These are phyloP conservation scores for Noctua janthe DNA, from an alignment of 2,888 invertebrate genomes.

Conservation along the genomic window DNA sequence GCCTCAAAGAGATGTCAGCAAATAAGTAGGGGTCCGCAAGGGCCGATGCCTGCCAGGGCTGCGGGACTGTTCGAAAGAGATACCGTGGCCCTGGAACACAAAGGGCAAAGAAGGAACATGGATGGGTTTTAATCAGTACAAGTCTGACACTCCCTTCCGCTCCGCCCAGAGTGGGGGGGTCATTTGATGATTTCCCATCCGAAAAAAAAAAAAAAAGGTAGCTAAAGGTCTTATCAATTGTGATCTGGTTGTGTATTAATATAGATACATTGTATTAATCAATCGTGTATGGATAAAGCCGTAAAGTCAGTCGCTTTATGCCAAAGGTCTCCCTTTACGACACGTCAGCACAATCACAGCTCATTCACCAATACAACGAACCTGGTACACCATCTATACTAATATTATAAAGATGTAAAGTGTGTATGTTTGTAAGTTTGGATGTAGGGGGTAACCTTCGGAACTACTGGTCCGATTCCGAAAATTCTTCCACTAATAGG, in stretches of 20 bases:
- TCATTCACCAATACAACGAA: conserved; percentile 25
- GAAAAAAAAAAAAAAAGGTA: no score
- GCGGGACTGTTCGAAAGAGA: no score
- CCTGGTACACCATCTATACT: conserved; percentile 13
- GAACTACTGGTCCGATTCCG: neutral
- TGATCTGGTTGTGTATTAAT: neutral
- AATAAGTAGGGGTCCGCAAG: no score
- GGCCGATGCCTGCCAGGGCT: no score
- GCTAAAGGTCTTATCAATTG: no score
- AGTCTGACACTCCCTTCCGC: no score
- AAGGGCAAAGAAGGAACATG: no score
- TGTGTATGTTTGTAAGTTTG: neutral
- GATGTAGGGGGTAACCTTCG: neutral
- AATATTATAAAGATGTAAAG: neutral
- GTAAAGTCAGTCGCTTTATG: neutral
- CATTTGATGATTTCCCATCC: no score
- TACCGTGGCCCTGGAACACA: no score
- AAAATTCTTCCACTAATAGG: neutral
- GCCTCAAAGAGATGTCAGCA: no score
- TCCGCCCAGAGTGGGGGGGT: no score
- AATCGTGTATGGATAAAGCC: neutral
- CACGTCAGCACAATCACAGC: conserved; percentile 29
- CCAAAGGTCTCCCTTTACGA: conserved; percentile 20
- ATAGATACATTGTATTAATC: neutral
- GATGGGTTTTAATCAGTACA: no score